Conservation (phyloP, 2,113 vertebrate species). For the Rousettus leschenaultii region DNA sequence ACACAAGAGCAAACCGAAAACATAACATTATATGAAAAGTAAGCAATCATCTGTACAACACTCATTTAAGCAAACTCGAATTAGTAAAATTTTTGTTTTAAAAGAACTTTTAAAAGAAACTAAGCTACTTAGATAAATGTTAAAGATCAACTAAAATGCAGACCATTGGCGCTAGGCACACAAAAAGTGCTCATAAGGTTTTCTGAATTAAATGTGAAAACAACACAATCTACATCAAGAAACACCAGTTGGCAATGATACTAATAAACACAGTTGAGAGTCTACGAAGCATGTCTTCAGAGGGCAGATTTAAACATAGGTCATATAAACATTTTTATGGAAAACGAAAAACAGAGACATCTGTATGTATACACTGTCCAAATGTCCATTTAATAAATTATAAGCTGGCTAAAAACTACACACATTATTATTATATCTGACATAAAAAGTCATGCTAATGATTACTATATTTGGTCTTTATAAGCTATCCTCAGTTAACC, state of each 20-base stretch:
- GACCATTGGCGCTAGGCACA: neutral
- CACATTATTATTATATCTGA: slow-evolving; percentile 19
- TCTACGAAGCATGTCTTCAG: slow-evolving; percentile 21
- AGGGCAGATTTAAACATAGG: slow-evolving; percentile 34
- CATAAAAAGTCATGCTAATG: neutral
- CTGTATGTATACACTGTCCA: slow-evolving; percentile 5
- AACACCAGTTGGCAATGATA: neutral
- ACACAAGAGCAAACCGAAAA: neutral
- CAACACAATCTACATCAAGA: neutral
- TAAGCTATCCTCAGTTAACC: neutral
- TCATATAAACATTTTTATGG: slow-evolving; percentile 43
- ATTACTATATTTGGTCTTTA: slow-evolving; percentile 30
- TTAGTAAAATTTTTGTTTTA: neutral
- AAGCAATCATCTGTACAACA: neutral
- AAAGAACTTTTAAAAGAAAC: neutral
- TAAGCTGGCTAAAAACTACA: slow-evolving; percentile 5
- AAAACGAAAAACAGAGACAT: slow-evolving; percentile 50
- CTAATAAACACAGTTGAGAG: neutral
- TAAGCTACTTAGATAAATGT: neutral
- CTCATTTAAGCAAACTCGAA: neutral
- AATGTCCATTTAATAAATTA: slow-evolving; percentile 43
- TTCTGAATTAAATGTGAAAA: neutral
- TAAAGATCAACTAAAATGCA: neutral
- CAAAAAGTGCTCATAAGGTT: neutral
- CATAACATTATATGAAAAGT: neutral